These are phyloP conservation scores for Marmota monax DNA, from an alignment of 2,113 vertebrate genomes.

Conservation along the genomic window DNA sequence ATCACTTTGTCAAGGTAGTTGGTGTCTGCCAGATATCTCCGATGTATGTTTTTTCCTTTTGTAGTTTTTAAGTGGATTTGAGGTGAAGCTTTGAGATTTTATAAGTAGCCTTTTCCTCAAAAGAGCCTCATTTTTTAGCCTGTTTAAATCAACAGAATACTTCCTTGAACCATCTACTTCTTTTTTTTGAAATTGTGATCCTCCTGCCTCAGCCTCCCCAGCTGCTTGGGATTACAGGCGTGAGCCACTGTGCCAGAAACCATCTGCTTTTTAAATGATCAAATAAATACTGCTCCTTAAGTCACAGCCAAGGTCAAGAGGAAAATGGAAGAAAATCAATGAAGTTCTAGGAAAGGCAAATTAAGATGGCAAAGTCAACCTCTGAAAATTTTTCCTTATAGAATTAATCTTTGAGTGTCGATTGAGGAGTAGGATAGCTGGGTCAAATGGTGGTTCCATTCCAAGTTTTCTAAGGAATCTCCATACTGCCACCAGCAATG, in stretches of 20 bases:
- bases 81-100: neutral
- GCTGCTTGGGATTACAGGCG: too few relatives aligned
- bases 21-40: neutral
- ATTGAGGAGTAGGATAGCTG: too few relatives aligned
- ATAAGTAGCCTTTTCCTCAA: neutral
- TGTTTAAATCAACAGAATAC: conserved; percentile 30
- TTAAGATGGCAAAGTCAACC: neutral
- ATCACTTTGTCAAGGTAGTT: neutral
- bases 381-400: conserved; percentile 70
- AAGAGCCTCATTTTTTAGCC: conserved; percentile 38
- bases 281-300: neutral
- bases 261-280: conserved; percentile 25
- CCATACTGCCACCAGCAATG: too few relatives aligned
- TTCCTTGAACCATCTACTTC: conserved; percentile 1
- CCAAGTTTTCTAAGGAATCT: too few relatives aligned
- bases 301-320: neutral
- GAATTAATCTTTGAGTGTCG: neutral
- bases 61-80: conserved; percentile 15
- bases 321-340: neutral
- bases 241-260: too few relatives aligned
- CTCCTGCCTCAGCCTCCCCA: too few relatives aligned
- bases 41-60: neutral
- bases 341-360: neutral
- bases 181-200: neutral
- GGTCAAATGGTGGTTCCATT: too few relatives aligned